These are phyloP conservation scores for Thunnus thynnus DNA, from an alignment of 2,113 vertebrate genomes.

Conservation along the genomic window DNA sequence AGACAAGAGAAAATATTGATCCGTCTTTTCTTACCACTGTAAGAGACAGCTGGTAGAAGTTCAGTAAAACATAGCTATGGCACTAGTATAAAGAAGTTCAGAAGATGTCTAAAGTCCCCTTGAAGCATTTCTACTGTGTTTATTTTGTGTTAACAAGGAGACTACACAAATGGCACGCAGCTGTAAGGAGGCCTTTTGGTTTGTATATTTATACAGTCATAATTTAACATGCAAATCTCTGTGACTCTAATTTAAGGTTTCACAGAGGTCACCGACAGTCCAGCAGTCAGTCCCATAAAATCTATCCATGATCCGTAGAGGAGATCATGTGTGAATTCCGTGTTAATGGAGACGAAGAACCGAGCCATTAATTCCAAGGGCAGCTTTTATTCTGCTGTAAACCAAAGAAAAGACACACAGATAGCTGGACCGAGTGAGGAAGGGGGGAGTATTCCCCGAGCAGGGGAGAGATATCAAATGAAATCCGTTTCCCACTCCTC, in stretches of 20 bases:
- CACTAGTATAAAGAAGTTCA: constrained; percentile 6
- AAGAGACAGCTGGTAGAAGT: constrained; percentile 20
- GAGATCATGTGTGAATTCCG: constrained; percentile 54
- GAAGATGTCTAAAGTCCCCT: constrained; percentile 15
- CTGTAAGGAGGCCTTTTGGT: not conserved
- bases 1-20: constrained; percentile 52
- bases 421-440: constrained; percentile 50
- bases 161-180: not conserved
- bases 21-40: constrained; percentile 13
- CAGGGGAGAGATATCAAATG: constrained; percentile 75
- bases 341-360: constrained; percentile 57
- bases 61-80: constrained; percentile 8
- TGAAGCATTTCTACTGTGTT: constrained; percentile 26
- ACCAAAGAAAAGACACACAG: constrained; percentile 55
- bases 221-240: constrained; percentile 27
- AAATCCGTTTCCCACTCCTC: constrained; percentile 65
- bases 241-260: constrained; percentile 38
- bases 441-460: constrained; percentile 74
- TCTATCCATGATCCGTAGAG: constrained; percentile 45
- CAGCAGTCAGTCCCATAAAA: constrained; percentile 44
- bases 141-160: constrained; percentile 13
- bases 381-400: constrained; percentile 68
- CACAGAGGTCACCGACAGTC: constrained; percentile 34
- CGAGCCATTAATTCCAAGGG: constrained; percentile 74
- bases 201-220: not conserved